Evolutionary conservation across 2,113 vertebrate species (phyloP), one percentile per base, ranked within the genome.

Genomic region (Panthera leo): DNA sequence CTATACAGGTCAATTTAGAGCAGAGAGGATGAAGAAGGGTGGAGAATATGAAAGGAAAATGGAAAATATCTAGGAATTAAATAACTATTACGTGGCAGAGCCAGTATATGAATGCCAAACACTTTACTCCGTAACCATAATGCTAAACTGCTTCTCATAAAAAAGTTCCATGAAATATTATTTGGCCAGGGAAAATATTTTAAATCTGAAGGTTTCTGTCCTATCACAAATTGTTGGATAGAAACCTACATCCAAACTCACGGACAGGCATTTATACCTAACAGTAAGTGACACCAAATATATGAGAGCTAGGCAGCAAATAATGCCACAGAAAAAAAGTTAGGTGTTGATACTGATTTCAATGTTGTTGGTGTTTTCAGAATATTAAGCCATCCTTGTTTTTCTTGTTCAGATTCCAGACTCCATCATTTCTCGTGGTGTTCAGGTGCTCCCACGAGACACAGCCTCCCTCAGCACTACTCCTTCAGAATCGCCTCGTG

Each of bases 401-500:
- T 48, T 98, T 97, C 78, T 97, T 97, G 89, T 98, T 97, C 98
- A 99, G 99, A 99, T 99, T 99, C 99, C 99, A 98, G 99, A 99
- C 98, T 99, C 99, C 97, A 99, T 99, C 98, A 99, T 99, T 98
- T 99, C 99, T 98, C 99, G 99, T 98, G 99, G 99, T 78, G 99
- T 99, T 99, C 99, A 99, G 99, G 99, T 99, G 98, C 99, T 99
- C 98, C 99, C 99, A 98, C 99, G 99, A 98, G 99, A 99, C 97
- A 99, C 99, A 48, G 99, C 99, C 88, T 99, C 99, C 98, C 99
- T 99, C 98, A 99, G 99, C 99, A 99, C 99, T 98, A 99, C 99
- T 95, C 99, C 99, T 96, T 99, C 99, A 55, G 99, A 99, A 99
- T 99, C 99, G 82, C 99, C 99, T 75, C 99, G 99, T 98, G 99